Base-by-base conservation (phyloP, 2,797 vertebrate species). In the Sebastes baramenuke region DNA sequence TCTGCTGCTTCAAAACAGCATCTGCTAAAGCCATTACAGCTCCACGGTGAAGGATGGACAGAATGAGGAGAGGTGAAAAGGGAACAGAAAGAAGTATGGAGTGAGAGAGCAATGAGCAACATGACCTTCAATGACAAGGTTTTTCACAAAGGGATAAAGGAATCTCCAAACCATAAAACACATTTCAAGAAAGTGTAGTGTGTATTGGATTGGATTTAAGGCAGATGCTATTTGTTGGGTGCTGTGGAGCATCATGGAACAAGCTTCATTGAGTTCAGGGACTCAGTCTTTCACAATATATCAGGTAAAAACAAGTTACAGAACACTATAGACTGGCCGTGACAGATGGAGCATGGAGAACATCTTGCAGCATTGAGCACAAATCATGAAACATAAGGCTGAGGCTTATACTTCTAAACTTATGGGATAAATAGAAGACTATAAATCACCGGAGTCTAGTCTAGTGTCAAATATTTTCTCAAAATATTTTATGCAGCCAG, bases 181-280 rank as follows among this genome's bases (percentile, higher is more conserved):
- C 11, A 18, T 79, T 52, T 55, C 8, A 24, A 36, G 22, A n/a
- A 59, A 70, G 56, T 46, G 24, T 38, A 55, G 20, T 62, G 34
- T 30, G 38, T 66, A 20, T 65, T 70, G 66, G 52, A 32, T 14
- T 61, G 27, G 46, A 54, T 7, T 38, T 27, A 38, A 85, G 82
- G 71, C 81, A 88, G 82, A 89, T 91, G 83, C 75, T 42, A 81
- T 84, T 88, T 90, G 82, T 87, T 87, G 87, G 75, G 77, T 24
- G 55, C 80, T 79, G 76, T 24, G 52, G 62, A 79, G 70, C 60
- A 80, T 91, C 83, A 81, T 77, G 75, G 89, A 86, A 90, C 70
- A 65, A 56, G 18, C 24, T 58, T 14, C 14, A 36, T 4, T 42
- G 22, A 79, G 67, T 74, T 77, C 75, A 80, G 24, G 54, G 82